Conservation (phyloP, 2,888 invertebrate genomes). For the Tanypteryx hageni region DNA sequence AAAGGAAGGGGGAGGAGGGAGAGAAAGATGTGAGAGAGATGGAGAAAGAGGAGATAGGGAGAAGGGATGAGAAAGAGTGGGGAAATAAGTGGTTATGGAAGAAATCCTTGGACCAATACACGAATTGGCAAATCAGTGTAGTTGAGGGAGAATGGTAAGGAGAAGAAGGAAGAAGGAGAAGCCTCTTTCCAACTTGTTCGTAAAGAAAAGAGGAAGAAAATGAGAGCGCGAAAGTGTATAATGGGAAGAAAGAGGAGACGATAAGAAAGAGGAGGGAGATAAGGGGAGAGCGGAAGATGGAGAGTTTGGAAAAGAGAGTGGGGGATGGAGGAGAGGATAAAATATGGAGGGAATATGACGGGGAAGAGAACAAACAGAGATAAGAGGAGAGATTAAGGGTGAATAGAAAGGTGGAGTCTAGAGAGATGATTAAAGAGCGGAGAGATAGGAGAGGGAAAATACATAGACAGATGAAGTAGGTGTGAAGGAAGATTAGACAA, state of each 20-base stretch:
- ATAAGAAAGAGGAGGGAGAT: not conserved
- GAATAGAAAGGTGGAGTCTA: not conserved
- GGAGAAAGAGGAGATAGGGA: not conserved
- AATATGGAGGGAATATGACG: not conserved
- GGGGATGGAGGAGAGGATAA: not conserved
- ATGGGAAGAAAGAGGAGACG: not conserved
- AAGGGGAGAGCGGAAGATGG: not conserved
- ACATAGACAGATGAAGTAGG: too few relatives aligned
- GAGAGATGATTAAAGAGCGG: not conserved
- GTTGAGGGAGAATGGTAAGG: not conserved
- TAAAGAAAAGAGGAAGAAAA: not conserved
- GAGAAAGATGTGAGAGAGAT: not conserved
- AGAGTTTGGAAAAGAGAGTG: not conserved
- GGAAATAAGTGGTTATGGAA: not conserved
- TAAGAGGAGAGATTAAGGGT: not conserved
- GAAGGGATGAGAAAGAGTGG: not conserved
- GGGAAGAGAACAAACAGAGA: not conserved
- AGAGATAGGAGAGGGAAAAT: not conserved
- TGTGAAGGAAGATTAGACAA: not conserved
- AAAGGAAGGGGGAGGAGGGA: not conserved
- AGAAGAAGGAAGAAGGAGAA: not conserved
- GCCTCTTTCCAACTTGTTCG: not conserved
- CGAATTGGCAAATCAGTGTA: not conserved
- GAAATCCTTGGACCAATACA: constrained; percentile 12
- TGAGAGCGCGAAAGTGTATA: not conserved